Evolutionary conservation across 2,113 vertebrate genomes (phyloP), one percentile per base, ranked within the genome.

Genomic region (Eonycteris spelaea): DNA sequence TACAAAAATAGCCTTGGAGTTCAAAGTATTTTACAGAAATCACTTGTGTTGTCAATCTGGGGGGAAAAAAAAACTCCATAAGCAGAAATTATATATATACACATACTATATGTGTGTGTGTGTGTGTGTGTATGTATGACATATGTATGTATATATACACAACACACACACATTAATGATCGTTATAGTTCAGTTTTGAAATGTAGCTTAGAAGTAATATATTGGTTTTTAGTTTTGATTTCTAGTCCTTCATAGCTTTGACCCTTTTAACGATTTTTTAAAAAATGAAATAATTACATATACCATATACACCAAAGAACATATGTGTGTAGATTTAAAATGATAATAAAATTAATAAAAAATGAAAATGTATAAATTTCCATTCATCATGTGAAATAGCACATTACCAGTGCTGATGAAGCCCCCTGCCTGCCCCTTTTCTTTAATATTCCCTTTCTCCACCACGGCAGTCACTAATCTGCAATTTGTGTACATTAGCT

Each of bases 1-100:
- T 93, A 14, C 26, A 55, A 55, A 90, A 55, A 24, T 51, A 68
- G 19, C 19, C n/a, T 70, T 85, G 33, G 12, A 30, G 57, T 89
- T 63, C 89, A 86, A 78, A 94, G 19, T 63, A 63, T 63, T 85
- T 96, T 87, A 59, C 89, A 90, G 79, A 48, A 12, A 97, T 85
- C n/a, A 82, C 57, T 94, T 59, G 7, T 38, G 19, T 79, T 87
- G 48, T 51, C 48, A 51, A 14, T 51, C 35, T 85, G 10, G n/a
- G n/a, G n/a, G n/a, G 43, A 43, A 43, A 45, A 78, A 35, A 89
- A 45, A 51, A 51, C 43, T 38, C 18, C n/a, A 48, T 84, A 89
- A 89, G 59, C n/a, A 91, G 19, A 85, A 59, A 51, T 86, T 40
- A 53, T 63, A 86, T 57, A 53, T 63, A 86, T 57, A 40, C n/a